Base-by-base conservation (phyloP, 2,888 invertebrate genomes). In the Heliconius sara region DNA sequence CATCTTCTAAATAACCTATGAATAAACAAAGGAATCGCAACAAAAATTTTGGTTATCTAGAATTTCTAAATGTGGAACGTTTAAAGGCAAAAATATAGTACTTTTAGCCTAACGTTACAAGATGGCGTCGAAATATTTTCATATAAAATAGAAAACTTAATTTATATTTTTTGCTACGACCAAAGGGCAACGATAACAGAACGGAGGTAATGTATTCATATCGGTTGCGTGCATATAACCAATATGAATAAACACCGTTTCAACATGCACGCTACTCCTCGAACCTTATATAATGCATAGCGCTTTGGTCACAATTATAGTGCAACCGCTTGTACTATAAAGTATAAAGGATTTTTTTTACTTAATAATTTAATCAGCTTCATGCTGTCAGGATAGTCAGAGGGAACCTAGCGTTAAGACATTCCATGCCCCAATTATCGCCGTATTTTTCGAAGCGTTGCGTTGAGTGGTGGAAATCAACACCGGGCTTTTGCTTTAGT, bases 151-250 rank as follows among this genome's bases (percentile, higher is more conserved):
- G 43, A 70, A 73, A 74, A 78, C 74, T 27, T 7, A 3, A 57
- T 34, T 72, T 57, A 22, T 34, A 47, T 43, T 79, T 39, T 74
- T 60, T 43, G 34, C 79, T 63, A 27, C 47, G 70, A 68, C 71
- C 47, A 70, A 63, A 76, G 66, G 22, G 65, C 73, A 34, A 73
- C 78, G 72, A 78, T 78, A 57, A 63, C 68, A 70, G 52, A 34
- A 25, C 79, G 39, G 67, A 60, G 76, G 72, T 76, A 76, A 72
- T 75, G 63, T n/a, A 78, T 77, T 81, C 72, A 72, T 76, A 73
- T 43, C 60, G 77, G 77, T 83, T 76, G 83, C 83, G 83, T 83
- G 83, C 76, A 80, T 79, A 73, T 68, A 77, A 43, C 71, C 78
- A 81, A 80, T 82, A 67, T 77, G 76, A 75, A 77, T 77, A 73